phyloP scores from a whole-genome alignment of 2,113 vertebrate species.

The Acrocephalus kingi region DNA sequence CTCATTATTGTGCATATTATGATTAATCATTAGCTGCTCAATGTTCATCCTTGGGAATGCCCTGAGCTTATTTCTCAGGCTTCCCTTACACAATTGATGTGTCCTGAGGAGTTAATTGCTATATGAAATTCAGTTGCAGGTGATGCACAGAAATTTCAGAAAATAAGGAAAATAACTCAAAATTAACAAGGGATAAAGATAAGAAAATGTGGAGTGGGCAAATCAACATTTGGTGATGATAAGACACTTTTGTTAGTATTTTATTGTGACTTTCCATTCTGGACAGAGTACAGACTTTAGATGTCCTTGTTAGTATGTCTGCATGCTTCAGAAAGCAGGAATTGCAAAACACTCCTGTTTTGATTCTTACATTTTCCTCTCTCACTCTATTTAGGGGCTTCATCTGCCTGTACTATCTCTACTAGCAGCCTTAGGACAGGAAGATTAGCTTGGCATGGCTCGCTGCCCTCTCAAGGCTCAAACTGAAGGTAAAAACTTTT shows the following conservation, averaged over 20 bases:
- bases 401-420: background rate
- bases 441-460: background rate
- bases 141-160: background rate
- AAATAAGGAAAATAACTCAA: background rate
- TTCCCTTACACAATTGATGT: background rate
- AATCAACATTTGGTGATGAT: background rate
- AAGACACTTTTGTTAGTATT: background rate
- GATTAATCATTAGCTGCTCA: background rate
- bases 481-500: background rate
- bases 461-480: background rate
- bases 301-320: background rate
- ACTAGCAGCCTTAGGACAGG: background rate
- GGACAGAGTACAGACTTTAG: background rate
- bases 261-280: background rate
- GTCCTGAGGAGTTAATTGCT: background rate
- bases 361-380: background rate
- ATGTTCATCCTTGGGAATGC: background rate
- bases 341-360: background rate
- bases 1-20: background rate
- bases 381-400: background rate
- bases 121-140: background rate
- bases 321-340: slow-evolving; percentile 1
- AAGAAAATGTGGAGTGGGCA: background rate
- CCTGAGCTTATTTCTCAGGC: background rate
- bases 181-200: background rate